A percentile compares a stretch with the other conserved stretches of the same genome.
phyloP scores from a whole-genome alignment of 2,113 vertebrate genomes.

The Hemiprocne comata region DNA sequence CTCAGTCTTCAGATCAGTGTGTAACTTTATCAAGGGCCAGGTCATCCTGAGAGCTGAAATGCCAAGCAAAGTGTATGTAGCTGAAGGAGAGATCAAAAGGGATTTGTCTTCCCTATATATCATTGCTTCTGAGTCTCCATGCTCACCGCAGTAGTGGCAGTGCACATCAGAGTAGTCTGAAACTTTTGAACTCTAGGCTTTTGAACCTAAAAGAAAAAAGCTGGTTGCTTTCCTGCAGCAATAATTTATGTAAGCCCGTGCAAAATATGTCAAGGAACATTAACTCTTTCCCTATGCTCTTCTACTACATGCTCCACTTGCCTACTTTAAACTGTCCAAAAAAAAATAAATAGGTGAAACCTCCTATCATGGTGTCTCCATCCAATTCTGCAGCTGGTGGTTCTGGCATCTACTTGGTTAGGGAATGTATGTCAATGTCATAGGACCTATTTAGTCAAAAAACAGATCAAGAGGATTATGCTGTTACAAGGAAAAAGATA shows the following conservation, averaged over 20 bases:
- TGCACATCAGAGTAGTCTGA: neutral
- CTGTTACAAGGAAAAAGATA: neutral
- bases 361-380: neutral
- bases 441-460: neutral
- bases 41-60: neutral
- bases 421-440: neutral
- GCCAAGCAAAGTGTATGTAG: fast-evolving
- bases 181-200: neutral
- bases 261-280: neutral
- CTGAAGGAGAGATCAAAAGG: neutral
- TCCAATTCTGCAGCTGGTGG: neutral
- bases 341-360: neutral
- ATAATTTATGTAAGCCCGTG: neutral
- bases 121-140: neutral
- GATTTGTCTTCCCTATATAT: neutral
- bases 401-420: neutral
- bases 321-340: neutral
- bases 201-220: neutral
- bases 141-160: neutral
- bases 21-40: neutral
- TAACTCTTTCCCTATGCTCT: neutral
- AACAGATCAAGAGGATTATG: neutral
- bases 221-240: neutral
- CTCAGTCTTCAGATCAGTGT: neutral
- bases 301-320: neutral